Conservation (phyloP, 1,140 invertebrate genomes). For the Apolygus lucorum region DNA sequence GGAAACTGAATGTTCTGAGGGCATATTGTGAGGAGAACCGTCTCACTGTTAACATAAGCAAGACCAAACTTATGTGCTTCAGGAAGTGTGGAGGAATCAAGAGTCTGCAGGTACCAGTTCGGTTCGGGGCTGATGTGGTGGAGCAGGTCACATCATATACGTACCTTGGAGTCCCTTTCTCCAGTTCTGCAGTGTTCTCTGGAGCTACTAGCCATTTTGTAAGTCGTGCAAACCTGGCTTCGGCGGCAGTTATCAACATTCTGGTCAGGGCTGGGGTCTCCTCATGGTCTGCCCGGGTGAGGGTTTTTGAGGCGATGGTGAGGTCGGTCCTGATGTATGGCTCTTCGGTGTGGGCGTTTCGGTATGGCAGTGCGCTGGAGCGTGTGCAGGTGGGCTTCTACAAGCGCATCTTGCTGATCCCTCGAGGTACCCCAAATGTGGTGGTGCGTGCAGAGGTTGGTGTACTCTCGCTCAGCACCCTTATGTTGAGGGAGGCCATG, state of each 20-base stretch:
- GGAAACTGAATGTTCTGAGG: neutral
- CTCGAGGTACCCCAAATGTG: neutral
- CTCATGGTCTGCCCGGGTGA: neutral
- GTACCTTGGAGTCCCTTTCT: slow-evolving; percentile 5
- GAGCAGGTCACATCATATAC: neutral
- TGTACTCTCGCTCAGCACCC: neutral
- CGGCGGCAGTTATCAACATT: neutral
- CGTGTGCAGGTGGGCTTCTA: slow-evolving; percentile 1
- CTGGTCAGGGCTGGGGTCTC: neutral
- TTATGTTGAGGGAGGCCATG: neutral
- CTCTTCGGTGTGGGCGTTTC: neutral
- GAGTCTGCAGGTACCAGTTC: neutral
- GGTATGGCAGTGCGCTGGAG: no score
- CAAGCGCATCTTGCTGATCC: neutral
- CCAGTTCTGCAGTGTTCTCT: neutral
- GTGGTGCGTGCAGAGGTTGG: neutral
- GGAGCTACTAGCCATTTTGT: neutral
- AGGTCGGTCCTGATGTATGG: neutral
- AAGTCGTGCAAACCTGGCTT: neutral
- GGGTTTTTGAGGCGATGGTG: neutral
- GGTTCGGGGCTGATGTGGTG: neutral
- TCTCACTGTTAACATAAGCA: neutral
- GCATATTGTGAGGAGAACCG: neutral
- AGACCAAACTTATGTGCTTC: neutral
- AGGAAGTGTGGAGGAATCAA: neutral